Percentiles rank a stretch among this genome's conserved stretches.
These are phyloP conservation scores for Diarsia dahlii DNA, from an alignment of 2,888 invertebrate genomes.

Conservation along the genomic window DNA sequence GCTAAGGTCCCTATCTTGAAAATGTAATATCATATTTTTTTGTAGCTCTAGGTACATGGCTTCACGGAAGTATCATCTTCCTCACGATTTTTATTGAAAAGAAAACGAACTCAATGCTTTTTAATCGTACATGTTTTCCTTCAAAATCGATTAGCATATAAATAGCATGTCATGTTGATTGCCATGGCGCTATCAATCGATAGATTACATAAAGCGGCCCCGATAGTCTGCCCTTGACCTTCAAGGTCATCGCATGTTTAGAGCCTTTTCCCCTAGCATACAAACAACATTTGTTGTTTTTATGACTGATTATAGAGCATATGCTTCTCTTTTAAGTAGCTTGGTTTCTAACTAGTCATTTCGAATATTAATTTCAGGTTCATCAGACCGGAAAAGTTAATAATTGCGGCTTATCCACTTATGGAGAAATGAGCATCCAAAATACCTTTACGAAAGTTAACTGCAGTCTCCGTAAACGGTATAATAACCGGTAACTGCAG, in stretches of 20 bases:
- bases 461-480: constrained; percentile 32
- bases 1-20: no score
- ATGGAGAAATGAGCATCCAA: constrained; percentile 31
- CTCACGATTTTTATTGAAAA: constrained; percentile 6
- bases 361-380: constrained; percentile 34
- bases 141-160: constrained; percentile 30
- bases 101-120: not conserved
- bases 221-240: constrained; percentile 58
- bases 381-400: constrained; percentile 21
- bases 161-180: constrained; percentile 15
- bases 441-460: constrained; percentile 38
- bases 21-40: not conserved
- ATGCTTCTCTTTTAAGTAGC: not conserved
- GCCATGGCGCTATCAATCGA: constrained; percentile 32
- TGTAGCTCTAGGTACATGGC: no score
- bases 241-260: constrained; percentile 49
- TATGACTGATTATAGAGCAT: not conserved
- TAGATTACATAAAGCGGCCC: constrained; percentile 33
- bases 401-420: constrained; percentile 6
- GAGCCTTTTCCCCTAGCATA: constrained; percentile 1
- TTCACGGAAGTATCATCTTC: not conserved
- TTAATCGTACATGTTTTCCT: not conserved
- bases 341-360: constrained; percentile 8
- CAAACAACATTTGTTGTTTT: constrained; percentile 19
- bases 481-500: constrained; percentile 46